Evolutionary conservation across 2,888 invertebrate genomes (phyloP).

Genomic region (Drosophila paranaensis): DNA sequence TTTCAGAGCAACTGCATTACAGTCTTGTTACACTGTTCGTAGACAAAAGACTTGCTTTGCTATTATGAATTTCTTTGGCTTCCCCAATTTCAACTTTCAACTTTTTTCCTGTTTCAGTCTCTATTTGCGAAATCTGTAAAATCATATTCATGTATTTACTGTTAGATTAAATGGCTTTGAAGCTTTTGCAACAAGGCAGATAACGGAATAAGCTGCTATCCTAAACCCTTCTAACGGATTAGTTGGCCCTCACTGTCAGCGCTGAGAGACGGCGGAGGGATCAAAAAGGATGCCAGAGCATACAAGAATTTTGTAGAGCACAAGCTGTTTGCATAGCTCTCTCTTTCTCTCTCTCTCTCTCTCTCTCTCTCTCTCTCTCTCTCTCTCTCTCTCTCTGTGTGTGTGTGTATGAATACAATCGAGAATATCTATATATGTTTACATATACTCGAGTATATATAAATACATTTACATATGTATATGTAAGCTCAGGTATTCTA

Average conservation of each 20-base stretch:
- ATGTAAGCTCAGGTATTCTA: slow-evolving; percentile 25
- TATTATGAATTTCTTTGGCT: neutral
- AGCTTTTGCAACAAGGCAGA: slow-evolving; percentile 33
- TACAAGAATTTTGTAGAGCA: slow-evolving; percentile 51
- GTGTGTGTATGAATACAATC: slow-evolving; percentile 23
- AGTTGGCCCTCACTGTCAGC: slow-evolving; percentile 37
- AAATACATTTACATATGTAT: neutral
- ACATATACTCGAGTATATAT: slow-evolving; percentile 9
- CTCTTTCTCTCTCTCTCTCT: too few species aligned
- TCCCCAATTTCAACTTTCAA: too few species aligned
- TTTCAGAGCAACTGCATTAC: neutral
- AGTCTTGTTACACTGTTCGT: neutral
- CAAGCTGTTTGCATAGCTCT: slow-evolving; percentile 48
- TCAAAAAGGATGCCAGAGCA: slow-evolving; percentile 62
- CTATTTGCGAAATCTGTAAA: neutral
- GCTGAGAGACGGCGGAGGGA: slow-evolving; percentile 47
- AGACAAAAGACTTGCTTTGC: neutral
- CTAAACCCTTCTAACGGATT: slow-evolving; percentile 49
- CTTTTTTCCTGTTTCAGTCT: neutral
- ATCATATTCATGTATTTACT: slow-evolving; percentile 23
- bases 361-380: too few species aligned
- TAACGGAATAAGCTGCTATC: slow-evolving; percentile 24
- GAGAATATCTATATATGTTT: slow-evolving; percentile 4
- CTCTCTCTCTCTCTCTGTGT: too few species aligned
- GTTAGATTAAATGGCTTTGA: slow-evolving; percentile 36